Conservation (phyloP, 2,113 vertebrate genomes). For the Oreochromis niloticus region DNA sequence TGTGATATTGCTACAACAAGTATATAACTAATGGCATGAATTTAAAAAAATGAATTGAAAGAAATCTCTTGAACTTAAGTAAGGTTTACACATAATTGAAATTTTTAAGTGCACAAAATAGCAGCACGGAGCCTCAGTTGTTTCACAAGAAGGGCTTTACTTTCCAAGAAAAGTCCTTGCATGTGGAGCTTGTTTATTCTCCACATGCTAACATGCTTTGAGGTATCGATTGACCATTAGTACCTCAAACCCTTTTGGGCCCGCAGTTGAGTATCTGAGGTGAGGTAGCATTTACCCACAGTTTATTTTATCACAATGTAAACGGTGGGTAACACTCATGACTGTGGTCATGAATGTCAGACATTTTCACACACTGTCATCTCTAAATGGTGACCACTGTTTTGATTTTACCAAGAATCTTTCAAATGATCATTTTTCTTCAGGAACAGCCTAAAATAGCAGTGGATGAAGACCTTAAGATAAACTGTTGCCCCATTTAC, state of each 20-base stretch:
- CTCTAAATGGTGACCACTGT: not conserved
- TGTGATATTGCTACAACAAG: not conserved
- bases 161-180: not conserved
- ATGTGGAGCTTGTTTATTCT: not conserved
- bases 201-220: not conserved
- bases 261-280: not conserved
- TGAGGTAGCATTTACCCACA: not conserved
- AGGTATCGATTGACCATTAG: not conserved
- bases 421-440: not conserved
- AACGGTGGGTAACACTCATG: not conserved
- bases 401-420: not conserved
- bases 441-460: not conserved
- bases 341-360: not conserved
- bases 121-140: not conserved
- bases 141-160: not conserved
- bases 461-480: not conserved
- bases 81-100: not conserved
- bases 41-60: not conserved
- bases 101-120: not conserved
- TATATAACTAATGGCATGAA: not conserved
- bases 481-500: not conserved
- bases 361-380: not conserved
- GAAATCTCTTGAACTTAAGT: not conserved
- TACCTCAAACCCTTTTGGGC: not conserved
- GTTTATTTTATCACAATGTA: not conserved